Percentiles rank a stretch among this genome's conserved stretches.
phyloP scores from a whole-genome alignment of 2,888 invertebrate species.

The Criorhina ranunculi region DNA sequence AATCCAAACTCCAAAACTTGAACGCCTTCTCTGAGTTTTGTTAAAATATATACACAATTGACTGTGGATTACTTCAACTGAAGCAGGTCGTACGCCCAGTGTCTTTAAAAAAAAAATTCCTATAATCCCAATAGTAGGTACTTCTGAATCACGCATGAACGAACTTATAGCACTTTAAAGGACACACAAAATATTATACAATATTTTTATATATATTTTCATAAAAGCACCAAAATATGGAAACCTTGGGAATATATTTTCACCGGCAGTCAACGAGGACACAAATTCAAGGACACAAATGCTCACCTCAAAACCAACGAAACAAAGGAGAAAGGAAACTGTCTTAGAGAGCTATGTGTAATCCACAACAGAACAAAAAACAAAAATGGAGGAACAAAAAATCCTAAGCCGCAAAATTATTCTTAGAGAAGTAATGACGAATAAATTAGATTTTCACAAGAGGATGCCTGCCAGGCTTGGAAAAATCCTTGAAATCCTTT shows the following conservation, averaged over 20 bases:
- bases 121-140: slow-evolving; percentile 23
- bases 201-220: neutral
- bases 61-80: neutral
- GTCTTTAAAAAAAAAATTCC: no score
- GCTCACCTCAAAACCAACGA: slow-evolving; percentile 30
- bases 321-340: slow-evolving; percentile 9
- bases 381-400: slow-evolving; percentile 9
- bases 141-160: neutral
- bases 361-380: slow-evolving; percentile 37
- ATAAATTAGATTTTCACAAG: slow-evolving; percentile 70
- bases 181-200: neutral
- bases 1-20: no score
- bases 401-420: slow-evolving; percentile 68
- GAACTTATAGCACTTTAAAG: slow-evolving; percentile 10
- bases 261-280: slow-evolving; percentile 5
- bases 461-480: slow-evolving; percentile 55
- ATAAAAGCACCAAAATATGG: slow-evolving; percentile 16
- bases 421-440: slow-evolving; percentile 72
- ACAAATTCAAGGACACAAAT: slow-evolving; percentile 33
- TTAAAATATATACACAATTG: no score
- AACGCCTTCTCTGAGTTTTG: no score
- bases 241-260: slow-evolving; percentile 16
- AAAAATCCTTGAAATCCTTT: slow-evolving; percentile 72
- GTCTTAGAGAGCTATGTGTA: slow-evolving; percentile 49
- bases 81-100: no score